These are phyloP conservation scores for Denticeps clupeoides DNA, from an alignment of 2,797 vertebrate genomes.

Conservation along the genomic window DNA sequence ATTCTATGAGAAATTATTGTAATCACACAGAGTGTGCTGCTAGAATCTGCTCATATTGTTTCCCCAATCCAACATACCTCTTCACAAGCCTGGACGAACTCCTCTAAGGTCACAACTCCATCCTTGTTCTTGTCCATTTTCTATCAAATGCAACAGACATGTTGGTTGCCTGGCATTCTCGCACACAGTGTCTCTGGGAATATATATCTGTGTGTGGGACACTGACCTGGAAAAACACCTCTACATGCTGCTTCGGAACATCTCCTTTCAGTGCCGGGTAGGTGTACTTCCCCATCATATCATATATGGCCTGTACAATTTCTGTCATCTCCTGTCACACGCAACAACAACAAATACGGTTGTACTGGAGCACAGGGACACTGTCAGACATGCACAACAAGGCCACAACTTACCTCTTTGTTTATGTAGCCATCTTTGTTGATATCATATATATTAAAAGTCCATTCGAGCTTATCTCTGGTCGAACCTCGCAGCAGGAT, in stretches of 20 bases:
- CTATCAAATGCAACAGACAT: slow-evolving; percentile 41
- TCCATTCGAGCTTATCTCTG: slow-evolving; percentile 92
- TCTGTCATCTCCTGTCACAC: slow-evolving; percentile 86
- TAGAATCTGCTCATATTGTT: background rate
- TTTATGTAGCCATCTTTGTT: slow-evolving; percentile 94
- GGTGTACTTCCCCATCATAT: slow-evolving; percentile 98
- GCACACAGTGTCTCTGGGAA: no score
- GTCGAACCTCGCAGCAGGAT: slow-evolving; percentile 83
- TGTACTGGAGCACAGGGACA: background rate
- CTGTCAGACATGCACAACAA: background rate
- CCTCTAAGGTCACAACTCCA: slow-evolving; percentile 90
- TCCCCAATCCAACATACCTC: slow-evolving; percentile 61
- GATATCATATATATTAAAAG: slow-evolving; percentile 94
- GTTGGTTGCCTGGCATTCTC: background rate
- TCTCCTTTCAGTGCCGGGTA: slow-evolving; percentile 90
- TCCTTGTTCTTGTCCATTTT: slow-evolving; percentile 99
- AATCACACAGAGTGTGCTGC: background rate
- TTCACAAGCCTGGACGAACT: slow-evolving; percentile 89
- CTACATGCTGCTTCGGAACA: slow-evolving; percentile 87
- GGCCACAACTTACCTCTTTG: slow-evolving; percentile 69
- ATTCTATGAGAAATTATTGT: no score
- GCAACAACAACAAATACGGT: background rate
- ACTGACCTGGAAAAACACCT: slow-evolving; percentile 85
- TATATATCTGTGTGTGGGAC: background rate
- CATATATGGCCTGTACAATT: slow-evolving; percentile 93